phyloP scores from a whole-genome alignment of 2,113 vertebrate species.

The Lepisosteus osseus region DNA sequence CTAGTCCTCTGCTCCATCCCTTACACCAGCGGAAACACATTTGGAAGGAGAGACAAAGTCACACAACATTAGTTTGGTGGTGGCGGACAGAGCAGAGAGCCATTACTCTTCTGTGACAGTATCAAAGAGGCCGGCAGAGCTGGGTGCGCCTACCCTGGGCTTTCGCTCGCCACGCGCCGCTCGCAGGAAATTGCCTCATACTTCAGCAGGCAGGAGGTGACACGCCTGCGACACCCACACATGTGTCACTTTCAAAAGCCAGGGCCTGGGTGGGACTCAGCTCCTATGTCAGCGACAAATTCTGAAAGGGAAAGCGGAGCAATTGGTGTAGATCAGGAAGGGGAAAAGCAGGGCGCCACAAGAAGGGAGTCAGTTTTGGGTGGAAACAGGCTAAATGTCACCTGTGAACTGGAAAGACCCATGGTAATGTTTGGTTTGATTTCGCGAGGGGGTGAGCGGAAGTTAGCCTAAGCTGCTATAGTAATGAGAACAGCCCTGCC shows the following conservation, averaged over 20 bases:
- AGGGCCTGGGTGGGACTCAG: conserved; percentile 60
- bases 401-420: conserved; percentile 7
- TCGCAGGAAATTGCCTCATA: conserved; percentile 72
- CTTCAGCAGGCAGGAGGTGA: conserved; percentile 71
- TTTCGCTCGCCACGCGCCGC: conserved; percentile 50
- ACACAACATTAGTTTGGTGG: conserved; percentile 65
- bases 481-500: neutral
- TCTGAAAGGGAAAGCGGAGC: conserved; percentile 54
- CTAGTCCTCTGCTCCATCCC: conserved; percentile 26
- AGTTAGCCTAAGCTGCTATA: neutral
- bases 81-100: conserved; percentile 55
- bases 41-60: conserved; percentile 60
- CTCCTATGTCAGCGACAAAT: conserved; percentile 59
- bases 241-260: conserved; percentile 62
- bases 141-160: conserved; percentile 20
- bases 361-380: conserved; percentile 9
- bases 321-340: conserved; percentile 62
- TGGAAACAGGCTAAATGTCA: neutral
- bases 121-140: conserved; percentile 60
- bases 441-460: neutral
- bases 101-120: conserved; percentile 65
- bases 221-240: conserved; percentile 61
- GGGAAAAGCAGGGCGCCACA: conserved; percentile 40
- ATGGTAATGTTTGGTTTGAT: neutral
- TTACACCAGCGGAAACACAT: conserved; percentile 52